Conservation (phyloP, 2,888 invertebrate genomes). For the Apodemia mormo region DNA sequence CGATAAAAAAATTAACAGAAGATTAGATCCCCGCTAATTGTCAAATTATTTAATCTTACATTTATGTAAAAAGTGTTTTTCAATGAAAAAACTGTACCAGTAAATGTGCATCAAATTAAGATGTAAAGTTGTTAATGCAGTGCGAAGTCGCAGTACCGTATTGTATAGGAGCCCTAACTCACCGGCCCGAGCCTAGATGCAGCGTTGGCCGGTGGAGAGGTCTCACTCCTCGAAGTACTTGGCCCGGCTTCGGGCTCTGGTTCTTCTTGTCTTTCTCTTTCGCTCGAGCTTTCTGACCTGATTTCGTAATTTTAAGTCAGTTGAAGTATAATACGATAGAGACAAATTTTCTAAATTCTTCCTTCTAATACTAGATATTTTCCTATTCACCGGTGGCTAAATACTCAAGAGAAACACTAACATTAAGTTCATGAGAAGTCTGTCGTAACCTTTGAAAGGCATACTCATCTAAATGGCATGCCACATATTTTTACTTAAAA, state of each 20-base stretch:
- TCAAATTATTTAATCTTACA: no score
- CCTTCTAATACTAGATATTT: not conserved
- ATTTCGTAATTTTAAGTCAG: slow-evolving; percentile 8
- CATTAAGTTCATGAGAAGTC: not conserved
- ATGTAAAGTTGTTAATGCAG: not conserved
- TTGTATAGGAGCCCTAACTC: slow-evolving; percentile 29
- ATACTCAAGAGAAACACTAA: not conserved
- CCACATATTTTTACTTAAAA: no score
- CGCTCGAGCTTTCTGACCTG: slow-evolving; percentile 29
- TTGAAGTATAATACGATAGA: not conserved
- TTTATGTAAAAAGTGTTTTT: no score
- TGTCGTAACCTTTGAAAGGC: not conserved
- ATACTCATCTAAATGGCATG: not conserved
- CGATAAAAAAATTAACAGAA: no score
- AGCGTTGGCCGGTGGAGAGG: slow-evolving; percentile 27
- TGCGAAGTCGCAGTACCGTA: not conserved
- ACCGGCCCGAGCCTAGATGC: slow-evolving; percentile 38
- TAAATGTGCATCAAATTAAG: no score
- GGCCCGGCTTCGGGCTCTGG: slow-evolving; percentile 44
- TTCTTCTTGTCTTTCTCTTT: slow-evolving; percentile 37
- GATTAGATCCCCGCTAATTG: no score
- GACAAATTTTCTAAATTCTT: not conserved
- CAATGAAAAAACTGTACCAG: no score
- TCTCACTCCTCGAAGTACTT: slow-evolving; percentile 33
- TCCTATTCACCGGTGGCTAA: not conserved